Percentiles rank a stretch among this genome's conserved stretches.
phyloP scores from a whole-genome alignment of 2,888 invertebrate species.

The Autographa pulchrina region DNA sequence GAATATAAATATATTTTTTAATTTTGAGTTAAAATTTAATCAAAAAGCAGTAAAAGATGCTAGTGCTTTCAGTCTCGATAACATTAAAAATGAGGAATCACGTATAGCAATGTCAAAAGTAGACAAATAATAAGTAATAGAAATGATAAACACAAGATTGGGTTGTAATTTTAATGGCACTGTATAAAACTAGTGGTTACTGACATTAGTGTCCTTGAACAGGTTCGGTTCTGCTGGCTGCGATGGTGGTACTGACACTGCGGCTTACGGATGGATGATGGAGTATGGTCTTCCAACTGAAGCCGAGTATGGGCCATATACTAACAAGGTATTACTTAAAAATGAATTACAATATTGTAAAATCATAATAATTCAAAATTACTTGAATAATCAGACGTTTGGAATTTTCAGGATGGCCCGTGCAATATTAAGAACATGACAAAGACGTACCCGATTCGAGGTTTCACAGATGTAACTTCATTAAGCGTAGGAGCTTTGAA shows the following conservation, averaged over 20 bases:
- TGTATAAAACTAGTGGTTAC: too few species aligned
- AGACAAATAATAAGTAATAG: too few species aligned
- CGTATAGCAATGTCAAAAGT: too few species aligned
- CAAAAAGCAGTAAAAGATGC: too few species aligned
- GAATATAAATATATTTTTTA: too few species aligned
- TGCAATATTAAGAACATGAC: slow-evolving; percentile 93
- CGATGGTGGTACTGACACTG: slow-evolving; percentile 96
- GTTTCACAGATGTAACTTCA: slow-evolving; percentile 95
- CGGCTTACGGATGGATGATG: slow-evolving; percentile 96
- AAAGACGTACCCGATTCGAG: slow-evolving; percentile 91
- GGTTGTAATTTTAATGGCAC: too few species aligned
- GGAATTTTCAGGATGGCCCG: slow-evolving; percentile 91
- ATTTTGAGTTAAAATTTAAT: too few species aligned
- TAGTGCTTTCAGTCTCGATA: too few species aligned
- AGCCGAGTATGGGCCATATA: slow-evolving; percentile 96
- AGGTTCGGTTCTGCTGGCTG: slow-evolving; percentile 95
- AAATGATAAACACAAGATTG: too few species aligned
- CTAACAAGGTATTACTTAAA: slow-evolving; percentile 90
- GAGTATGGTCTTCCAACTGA: slow-evolving; percentile 94
- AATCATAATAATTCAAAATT: neutral
- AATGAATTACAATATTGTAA: neutral
- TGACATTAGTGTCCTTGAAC: too few species aligned
- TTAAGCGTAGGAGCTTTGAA: slow-evolving; percentile 92
- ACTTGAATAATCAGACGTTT: too few species aligned
- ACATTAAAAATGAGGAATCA: too few species aligned